Percentiles rank a stretch among this genome's conserved stretches.
These are phyloP conservation scores for Telenomus remus DNA, from an alignment of 1,140 invertebrate genomes.

Conservation along the genomic window DNA sequence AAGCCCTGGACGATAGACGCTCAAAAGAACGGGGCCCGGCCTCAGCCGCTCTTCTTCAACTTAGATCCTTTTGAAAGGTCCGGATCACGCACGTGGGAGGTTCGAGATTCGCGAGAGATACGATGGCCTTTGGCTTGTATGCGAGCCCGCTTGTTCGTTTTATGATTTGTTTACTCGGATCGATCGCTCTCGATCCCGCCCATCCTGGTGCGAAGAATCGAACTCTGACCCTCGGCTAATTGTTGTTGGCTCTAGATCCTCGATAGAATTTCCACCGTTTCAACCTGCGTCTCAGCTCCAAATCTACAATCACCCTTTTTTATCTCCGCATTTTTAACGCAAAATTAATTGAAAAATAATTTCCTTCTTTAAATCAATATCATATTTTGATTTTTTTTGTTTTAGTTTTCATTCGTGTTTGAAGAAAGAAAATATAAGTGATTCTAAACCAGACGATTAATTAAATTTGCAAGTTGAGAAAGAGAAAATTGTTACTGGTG, in stretches of 20 bases:
- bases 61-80: constrained; percentile 56
- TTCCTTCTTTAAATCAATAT: not conserved
- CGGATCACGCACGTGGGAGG: constrained; percentile 64
- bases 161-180: constrained; percentile 72
- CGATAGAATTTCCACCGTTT: constrained; percentile 62
- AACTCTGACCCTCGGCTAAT: constrained; percentile 75
- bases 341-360: too few species aligned
- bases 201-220: constrained; percentile 64
- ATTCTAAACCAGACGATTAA: constrained; percentile 36
- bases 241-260: constrained; percentile 75
- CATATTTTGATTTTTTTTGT: too few species aligned
- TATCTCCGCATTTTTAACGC: too few species aligned
- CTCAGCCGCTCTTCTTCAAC: constrained; percentile 34
- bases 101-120: constrained; percentile 61
- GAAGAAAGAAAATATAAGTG: too few species aligned
- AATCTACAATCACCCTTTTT: too few species aligned
- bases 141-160: constrained; percentile 53
- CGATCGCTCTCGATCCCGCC: constrained; percentile 68
- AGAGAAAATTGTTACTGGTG: constrained; percentile 18
- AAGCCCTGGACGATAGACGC: constrained; percentile 56
- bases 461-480: constrained; percentile 35
- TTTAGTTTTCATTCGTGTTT: too few species aligned
- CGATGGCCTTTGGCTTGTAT: constrained; percentile 58
- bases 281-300: constrained; percentile 5
- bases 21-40: constrained; percentile 29